Percentiles rank a stretch among this genome's conserved stretches.
Evolutionary conservation across 2,113 vertebrate species (phyloP).

Genomic region (Oryctolagus cuniculus): mOryCun1.1 NC_091435.1:144984501-144985000

Average conservation of each 20-base stretch:
- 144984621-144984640: background rate
- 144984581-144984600: background rate
- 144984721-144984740: conserved; percentile 15
- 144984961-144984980: no score
- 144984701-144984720: background rate
- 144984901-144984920: background rate
- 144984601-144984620: background rate
- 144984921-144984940: background rate
- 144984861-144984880: background rate
- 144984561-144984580: conserved; percentile 11
- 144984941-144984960: background rate
- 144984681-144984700: background rate
- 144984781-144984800: background rate
- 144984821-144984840: background rate
- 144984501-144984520: background rate
- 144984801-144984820: background rate
- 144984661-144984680: background rate
- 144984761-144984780: background rate
- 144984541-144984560: conserved; percentile 4
- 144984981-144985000: no score
- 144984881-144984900: background rate
- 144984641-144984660: conserved; percentile 19
- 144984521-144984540: conserved; percentile 31
- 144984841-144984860: background rate
- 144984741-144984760: background rate